These are phyloP conservation scores for Taxidea taxus DNA, from an alignment of 2,113 vertebrate genomes.

Conservation along the genomic window DNA sequence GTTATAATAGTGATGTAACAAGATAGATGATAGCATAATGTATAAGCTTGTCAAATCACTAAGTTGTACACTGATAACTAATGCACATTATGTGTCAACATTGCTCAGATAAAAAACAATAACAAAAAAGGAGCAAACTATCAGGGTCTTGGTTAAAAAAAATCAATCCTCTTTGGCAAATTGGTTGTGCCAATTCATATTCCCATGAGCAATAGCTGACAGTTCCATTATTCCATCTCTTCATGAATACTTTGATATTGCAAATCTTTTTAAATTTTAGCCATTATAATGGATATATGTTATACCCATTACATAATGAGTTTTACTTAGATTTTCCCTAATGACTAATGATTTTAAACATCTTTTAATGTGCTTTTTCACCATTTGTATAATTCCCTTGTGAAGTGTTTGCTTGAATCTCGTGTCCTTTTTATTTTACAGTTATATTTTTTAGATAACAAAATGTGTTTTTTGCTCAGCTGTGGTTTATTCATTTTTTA, in stretches of 20 bases:
- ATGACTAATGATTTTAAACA: background rate
- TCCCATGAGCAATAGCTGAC: background rate
- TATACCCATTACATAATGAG: background rate
- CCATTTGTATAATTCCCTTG: background rate
- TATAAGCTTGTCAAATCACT: background rate
- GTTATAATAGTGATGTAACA: background rate
- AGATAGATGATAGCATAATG: background rate
- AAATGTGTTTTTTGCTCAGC: background rate
- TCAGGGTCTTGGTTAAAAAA: background rate
- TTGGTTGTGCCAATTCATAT: background rate
- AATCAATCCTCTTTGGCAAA: background rate
- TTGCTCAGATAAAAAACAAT: background rate
- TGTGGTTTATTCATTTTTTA: background rate
- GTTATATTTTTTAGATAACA: background rate
- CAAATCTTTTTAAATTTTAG: background rate
- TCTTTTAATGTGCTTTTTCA: background rate
- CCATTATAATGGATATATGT: background rate
- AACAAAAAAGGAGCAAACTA: background rate
- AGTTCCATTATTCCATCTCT: background rate
- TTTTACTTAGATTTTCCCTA: background rate
- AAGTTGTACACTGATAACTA: background rate
- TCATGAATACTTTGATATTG: background rate
- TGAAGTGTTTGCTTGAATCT: background rate
- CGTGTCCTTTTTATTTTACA: background rate
- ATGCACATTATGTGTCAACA: background rate